These are phyloP conservation scores for Brachyrhaphis roseni DNA, from an alignment of 2,797 vertebrate species.

Conservation along the genomic window DNA sequence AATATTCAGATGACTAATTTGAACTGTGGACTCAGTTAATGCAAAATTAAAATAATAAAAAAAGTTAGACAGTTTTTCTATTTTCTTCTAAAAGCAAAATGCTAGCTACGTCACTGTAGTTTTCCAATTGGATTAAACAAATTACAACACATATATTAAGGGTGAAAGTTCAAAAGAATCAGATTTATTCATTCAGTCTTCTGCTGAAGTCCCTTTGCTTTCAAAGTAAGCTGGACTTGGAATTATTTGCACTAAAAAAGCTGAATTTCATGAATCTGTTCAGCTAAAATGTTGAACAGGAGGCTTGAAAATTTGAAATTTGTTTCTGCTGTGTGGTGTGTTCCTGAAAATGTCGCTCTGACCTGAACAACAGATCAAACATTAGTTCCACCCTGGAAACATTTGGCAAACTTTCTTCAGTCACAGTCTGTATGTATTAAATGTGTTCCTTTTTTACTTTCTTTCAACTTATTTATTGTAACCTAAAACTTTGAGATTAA, in stretches of 20 bases:
- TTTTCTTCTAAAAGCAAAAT: not conserved
- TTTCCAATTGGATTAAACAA: not conserved
- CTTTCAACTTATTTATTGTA: not conserved
- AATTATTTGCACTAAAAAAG: too few relatives aligned
- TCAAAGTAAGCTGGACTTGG: not conserved
- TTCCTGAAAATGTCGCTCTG: too few relatives aligned
- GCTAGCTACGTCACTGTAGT: not conserved
- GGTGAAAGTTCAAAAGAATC: not conserved
- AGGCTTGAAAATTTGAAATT: not conserved
- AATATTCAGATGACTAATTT: not conserved
- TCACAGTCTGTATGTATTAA: not conserved
- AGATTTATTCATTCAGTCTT: not conserved
- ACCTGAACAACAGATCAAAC: too few relatives aligned
- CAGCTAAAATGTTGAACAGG: too few relatives aligned
- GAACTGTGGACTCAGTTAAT: not conserved
- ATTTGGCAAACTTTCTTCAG: too few relatives aligned
- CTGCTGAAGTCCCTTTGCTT: not conserved
- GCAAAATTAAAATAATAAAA: not conserved
- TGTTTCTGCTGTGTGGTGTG: too few relatives aligned
- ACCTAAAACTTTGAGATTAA: not conserved
- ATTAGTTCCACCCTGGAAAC: too few relatives aligned
- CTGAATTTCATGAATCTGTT: not conserved
- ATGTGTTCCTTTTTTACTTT: not conserved
- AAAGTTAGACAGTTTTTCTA: not conserved
- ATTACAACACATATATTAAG: not conserved